phyloP scores from a whole-genome alignment of 2,797 vertebrate genomes.

The Squalus acanthias region DNA sequence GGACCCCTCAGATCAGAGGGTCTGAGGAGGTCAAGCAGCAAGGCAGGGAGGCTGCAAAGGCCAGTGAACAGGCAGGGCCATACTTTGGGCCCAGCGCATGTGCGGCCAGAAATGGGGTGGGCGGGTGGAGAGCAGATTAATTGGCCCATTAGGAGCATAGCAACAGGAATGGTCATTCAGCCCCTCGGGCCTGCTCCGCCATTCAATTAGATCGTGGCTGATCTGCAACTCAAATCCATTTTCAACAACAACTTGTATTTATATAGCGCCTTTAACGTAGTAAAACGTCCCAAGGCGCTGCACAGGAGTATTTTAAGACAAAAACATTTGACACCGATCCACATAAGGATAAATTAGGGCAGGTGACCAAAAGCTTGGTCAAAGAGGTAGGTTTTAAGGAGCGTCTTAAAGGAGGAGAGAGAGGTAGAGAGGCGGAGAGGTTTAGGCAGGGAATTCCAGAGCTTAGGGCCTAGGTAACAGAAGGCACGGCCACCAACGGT shows the following conservation, averaged over 20 bases:
- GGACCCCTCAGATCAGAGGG: not conserved
- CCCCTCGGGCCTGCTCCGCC: not conserved
- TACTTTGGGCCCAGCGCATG: not conserved
- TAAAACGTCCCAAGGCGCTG: no score
- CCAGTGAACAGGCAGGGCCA: not conserved
- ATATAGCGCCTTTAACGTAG: no score
- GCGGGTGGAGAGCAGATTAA: not conserved
- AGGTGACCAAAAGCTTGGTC: no score
- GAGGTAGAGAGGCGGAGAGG: no score
- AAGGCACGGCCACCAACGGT: no score
- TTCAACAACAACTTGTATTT: not conserved
- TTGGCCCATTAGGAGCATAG: not conserved
- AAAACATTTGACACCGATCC: no score
- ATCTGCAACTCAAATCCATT: not conserved
- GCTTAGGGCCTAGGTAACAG: no score
- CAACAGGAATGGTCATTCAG: not conserved
- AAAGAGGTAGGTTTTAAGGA: no score
- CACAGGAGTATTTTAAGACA: no score
- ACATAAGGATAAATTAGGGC: no score
- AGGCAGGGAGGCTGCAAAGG: not conserved
- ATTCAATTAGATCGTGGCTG: not conserved
- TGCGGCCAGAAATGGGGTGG: not conserved
- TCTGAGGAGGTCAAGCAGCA: not conserved
- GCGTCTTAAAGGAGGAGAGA: no score
- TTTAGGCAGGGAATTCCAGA: no score